Evolutionary conservation across 2,888 invertebrate genomes (phyloP), one percentile per base, ranked within the genome.

Genomic region (Eupithecia insigniata): DNA sequence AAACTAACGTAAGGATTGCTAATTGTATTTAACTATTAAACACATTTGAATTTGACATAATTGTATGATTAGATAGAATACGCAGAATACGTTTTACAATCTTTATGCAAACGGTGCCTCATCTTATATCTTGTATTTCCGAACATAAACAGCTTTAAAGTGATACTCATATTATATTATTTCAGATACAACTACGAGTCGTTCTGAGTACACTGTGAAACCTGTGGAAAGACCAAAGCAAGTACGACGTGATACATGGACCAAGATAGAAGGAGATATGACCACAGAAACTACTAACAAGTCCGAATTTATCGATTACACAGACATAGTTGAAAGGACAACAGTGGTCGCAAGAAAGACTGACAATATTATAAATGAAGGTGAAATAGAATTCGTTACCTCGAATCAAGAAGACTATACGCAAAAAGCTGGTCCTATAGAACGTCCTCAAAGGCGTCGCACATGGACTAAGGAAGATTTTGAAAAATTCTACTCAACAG

Each of bases 241-340:
- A 73, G 95, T 96, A 66, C 93, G 97, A 79, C 95, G 97, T 69
- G 96, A 97, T 82, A 97, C 97, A 1, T 97, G 96, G 95, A 97
- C 97, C 0, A 97, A 97, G 87, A 91, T 96, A 62, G 97, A 96
- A 89, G 97, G 97, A 39, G 97, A 97, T 71, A 96, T 97, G 89
- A 95, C 89, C 61, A 95, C 96, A 60, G 96, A 96, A 80, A 97
- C 97, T 6, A 97, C 97, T 26, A 95, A 92, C 67, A 94, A 95
- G 85, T 94, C 95, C 0, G 96, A 97, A 88, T 97, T 94, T 82
- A 91, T 96, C 71, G 96, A 96, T 86, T 95, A 95, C 82, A 95
- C 95, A 22, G 91, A 93, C 71, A 90, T 87, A 62, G 92, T 94
- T 5, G 95, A 96, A 86, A 94, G 95, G 77, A 95, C 96, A 32